Conservation (phyloP, 1,140 invertebrate species). For the Xylocopa sonorina region DNA sequence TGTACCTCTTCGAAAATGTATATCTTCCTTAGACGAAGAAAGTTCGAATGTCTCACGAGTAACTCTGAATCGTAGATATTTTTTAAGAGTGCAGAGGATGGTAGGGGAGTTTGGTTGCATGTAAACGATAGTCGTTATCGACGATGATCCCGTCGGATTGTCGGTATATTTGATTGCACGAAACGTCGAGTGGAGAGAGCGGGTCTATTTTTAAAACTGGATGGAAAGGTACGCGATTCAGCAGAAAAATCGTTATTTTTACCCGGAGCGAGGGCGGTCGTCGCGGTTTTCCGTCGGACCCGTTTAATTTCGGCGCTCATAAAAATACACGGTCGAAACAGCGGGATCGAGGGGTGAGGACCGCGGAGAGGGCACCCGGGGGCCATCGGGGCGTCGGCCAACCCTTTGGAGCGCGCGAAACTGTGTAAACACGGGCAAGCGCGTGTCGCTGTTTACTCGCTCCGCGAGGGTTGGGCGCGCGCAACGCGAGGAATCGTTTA, state of each 20-base stretch:
- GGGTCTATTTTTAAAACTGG: constrained; percentile 15
- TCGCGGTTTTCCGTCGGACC: constrained; percentile 16
- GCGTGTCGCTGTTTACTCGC: constrained; percentile 42
- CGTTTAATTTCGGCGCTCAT: constrained; percentile 42
- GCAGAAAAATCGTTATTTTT: constrained; percentile 45
- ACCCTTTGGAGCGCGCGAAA: constrained; percentile 34
- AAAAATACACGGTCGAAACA: constrained; percentile 39
- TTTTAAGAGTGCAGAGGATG: too few species aligned
- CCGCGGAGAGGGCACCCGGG: neutral
- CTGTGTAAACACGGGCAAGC: constrained; percentile 33
- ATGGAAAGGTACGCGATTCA: constrained; percentile 6
- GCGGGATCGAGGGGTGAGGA: neutral
- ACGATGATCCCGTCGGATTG: too few species aligned
- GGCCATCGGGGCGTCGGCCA: neutral
- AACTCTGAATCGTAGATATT: too few species aligned
- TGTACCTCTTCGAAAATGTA: too few species aligned
- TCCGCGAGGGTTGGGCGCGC: neutral
- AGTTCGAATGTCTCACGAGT: too few species aligned
- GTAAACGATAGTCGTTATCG: too few species aligned
- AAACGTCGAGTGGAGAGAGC: too few species aligned
- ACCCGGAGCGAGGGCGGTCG: constrained; percentile 1
- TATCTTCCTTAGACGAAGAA: too few species aligned
- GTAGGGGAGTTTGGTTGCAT: too few species aligned
- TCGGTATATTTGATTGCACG: too few species aligned
- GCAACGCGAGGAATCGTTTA: constrained; percentile 28